phyloP scores from a whole-genome alignment of 1,140 invertebrate genomes.

The Drosophila persimilis region DNA sequence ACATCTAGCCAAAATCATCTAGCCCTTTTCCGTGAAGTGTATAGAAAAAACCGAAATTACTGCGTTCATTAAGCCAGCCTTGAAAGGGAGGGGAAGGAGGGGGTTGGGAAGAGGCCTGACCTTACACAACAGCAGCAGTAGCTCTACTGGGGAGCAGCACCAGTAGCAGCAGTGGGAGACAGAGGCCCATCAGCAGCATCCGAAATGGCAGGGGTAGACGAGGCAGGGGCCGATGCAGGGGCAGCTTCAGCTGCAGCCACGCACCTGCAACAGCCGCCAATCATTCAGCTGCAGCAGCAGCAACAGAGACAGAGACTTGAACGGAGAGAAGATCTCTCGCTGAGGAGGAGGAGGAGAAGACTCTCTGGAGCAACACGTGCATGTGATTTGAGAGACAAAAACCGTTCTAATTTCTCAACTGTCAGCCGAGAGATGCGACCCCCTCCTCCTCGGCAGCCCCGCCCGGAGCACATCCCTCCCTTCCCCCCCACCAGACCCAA shows the following conservation, averaged over 20 bases:
- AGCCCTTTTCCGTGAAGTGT: neutral
- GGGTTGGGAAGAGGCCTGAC: slow-evolving; percentile 27
- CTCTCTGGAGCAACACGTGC: slow-evolving; percentile 63
- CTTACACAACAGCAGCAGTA: slow-evolving; percentile 39
- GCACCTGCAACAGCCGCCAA: slow-evolving; percentile 39
- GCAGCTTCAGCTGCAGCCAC: slow-evolving; percentile 11
- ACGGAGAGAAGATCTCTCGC: too few relatives aligned
- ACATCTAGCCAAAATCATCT: neutral
- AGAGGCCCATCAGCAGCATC: too few relatives aligned
- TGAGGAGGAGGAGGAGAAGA: neutral
- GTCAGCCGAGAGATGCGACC: slow-evolving; percentile 67
- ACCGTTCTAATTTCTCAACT: slow-evolving; percentile 81
- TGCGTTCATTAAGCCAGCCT: slow-evolving; percentile 49
- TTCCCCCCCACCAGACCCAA: slow-evolving; percentile 33
- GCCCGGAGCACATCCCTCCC: slow-evolving; percentile 20
- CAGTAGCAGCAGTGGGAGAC: too few relatives aligned
- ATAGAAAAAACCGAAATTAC: slow-evolving; percentile 37
- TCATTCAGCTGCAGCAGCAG: slow-evolving; percentile 40
- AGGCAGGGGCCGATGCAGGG: neutral
- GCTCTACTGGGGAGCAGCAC: neutral
- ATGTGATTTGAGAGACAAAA: slow-evolving; percentile 76
- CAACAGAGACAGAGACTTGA: slow-evolving; percentile 3
- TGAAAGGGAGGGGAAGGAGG: slow-evolving; percentile 14
- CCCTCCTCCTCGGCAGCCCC: neutral
- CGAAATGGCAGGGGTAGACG: neutral